These are phyloP conservation scores for Steatocranus sp. DNA, from an alignment of 2,797 vertebrate genomes.

Conservation along the genomic window DNA sequence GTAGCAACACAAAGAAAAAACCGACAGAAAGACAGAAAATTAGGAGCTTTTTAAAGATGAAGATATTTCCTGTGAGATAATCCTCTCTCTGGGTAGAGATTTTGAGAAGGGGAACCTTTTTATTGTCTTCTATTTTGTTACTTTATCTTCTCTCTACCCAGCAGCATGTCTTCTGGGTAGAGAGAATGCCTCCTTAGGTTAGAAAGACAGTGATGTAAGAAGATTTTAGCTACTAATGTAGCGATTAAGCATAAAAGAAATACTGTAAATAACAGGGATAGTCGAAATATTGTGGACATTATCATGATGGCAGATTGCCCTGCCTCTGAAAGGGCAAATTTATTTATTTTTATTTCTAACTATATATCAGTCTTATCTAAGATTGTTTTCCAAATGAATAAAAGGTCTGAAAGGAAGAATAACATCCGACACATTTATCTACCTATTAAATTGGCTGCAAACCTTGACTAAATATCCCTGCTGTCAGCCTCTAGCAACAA, in stretches of 20 bases:
- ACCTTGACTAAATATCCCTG: constrained; percentile 13
- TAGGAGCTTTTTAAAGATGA: constrained; percentile 30
- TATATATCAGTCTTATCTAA: background rate
- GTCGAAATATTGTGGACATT: background rate
- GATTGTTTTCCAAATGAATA: background rate
- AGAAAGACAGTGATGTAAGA: background rate
- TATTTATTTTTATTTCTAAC: background rate
- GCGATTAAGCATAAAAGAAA: background rate
- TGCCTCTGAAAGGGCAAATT: background rate
- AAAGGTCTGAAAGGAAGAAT: background rate
- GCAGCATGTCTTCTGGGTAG: background rate
- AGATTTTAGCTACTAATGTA: background rate
- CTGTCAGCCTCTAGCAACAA: constrained; percentile 13
- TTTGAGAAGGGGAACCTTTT: constrained; percentile 36
- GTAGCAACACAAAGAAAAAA: background rate
- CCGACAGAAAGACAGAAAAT: constrained; percentile 7
- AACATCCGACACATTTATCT: background rate
- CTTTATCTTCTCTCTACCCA: constrained; percentile 21
- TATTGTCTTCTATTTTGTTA: constrained; percentile 34
- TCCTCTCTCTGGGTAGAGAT: constrained; percentile 25
- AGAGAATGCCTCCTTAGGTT: background rate
- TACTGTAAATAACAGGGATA: background rate
- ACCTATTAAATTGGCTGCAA: constrained; percentile 16
- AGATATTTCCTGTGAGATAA: constrained; percentile 46
- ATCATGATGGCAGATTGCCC: background rate